Conservation (phyloP, 1,140 invertebrate genomes). For the Archivesica marissinica region DNA sequence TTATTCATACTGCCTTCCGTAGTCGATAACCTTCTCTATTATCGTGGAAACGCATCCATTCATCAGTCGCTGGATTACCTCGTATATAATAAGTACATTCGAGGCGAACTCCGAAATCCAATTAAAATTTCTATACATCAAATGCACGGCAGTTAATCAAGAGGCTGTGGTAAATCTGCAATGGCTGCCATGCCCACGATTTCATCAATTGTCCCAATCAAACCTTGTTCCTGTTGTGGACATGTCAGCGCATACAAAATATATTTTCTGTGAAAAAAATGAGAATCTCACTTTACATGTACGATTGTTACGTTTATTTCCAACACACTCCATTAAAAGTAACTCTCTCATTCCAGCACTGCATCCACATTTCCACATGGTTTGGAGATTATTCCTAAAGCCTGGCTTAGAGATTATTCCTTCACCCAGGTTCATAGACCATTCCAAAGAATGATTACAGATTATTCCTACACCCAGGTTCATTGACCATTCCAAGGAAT, state of each 20-base stretch:
- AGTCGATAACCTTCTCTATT: slow-evolving; percentile 14
- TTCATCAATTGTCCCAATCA: background rate
- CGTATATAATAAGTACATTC: slow-evolving; percentile 30
- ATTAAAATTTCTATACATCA: slow-evolving; percentile 44
- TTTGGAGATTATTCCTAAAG: too few species aligned
- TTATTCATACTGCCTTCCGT: background rate
- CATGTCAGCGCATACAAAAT: background rate
- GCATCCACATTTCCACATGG: too few species aligned
- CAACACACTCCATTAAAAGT: too few species aligned
- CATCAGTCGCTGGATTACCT: slow-evolving; percentile 9
- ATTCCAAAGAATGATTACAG: too few species aligned
- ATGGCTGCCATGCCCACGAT: background rate
- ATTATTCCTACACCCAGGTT: too few species aligned
- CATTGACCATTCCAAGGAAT: too few species aligned
- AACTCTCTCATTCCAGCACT: too few species aligned
- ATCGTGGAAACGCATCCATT: slow-evolving; percentile 3
- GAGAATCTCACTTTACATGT: too few species aligned
- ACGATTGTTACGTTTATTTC: too few species aligned
- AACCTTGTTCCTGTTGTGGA: background rate
- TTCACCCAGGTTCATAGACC: too few species aligned
- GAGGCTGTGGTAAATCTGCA: background rate
- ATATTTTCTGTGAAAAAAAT: too few species aligned
- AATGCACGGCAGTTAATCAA: slow-evolving; percentile 4
- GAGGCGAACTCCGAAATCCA: slow-evolving; percentile 25
- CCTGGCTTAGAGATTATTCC: too few species aligned